Evolutionary conservation across 2,797 vertebrate genomes (phyloP).

Genomic region (Lepilemur ruficaudatus): DNA sequence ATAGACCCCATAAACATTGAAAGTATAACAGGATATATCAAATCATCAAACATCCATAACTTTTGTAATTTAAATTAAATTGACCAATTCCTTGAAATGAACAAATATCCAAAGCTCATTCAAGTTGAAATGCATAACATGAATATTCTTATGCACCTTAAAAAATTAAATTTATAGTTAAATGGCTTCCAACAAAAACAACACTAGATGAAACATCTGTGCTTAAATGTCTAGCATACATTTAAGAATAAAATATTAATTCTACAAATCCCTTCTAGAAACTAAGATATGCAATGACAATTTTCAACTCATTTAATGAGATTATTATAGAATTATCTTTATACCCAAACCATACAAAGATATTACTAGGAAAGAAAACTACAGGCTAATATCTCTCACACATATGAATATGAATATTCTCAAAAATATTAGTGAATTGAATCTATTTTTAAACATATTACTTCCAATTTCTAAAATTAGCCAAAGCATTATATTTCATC

Average conservation of each 20-base stretch:
- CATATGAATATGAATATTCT: not conserved
- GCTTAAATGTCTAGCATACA: not conserved
- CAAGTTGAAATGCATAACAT: not conserved
- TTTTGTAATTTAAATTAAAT: not conserved
- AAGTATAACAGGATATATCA: not conserved
- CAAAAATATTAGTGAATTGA: not conserved
- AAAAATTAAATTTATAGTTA: not conserved
- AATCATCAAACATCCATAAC: not conserved
- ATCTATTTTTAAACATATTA: not conserved
- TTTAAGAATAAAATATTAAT: not conserved
- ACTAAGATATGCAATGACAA: not conserved
- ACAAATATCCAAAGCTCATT: not conserved
- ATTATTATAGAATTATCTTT: not conserved
- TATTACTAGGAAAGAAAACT: not conserved
- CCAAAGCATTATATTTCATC: not conserved
- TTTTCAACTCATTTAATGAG: not conserved
- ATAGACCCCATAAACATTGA: not conserved
- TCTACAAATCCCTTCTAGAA: not conserved
- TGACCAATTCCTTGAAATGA: not conserved
- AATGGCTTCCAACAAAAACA: not conserved
- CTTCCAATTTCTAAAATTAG: not conserved
- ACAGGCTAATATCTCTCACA: not conserved
- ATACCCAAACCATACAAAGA: not conserved
- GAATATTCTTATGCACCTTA: not conserved
- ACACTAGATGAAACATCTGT: not conserved